phyloP scores from a whole-genome alignment of 2,888 invertebrate genomes.

The Drosophila flavopinicola region DNA sequence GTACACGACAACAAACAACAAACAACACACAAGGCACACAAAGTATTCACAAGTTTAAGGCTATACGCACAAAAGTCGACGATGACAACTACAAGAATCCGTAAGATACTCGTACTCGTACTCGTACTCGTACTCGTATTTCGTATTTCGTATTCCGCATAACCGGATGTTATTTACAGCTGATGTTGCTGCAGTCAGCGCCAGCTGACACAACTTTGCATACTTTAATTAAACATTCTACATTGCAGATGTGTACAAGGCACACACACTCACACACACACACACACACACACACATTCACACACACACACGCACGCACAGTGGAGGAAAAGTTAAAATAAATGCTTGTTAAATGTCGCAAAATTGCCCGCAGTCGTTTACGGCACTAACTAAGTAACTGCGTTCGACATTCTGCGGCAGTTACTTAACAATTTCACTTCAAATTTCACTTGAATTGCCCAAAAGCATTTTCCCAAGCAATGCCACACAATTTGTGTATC shows the following conservation, averaged over 20 bases:
- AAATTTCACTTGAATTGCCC: constrained; percentile 54
- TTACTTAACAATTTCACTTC: constrained; percentile 43
- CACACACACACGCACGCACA: background rate
- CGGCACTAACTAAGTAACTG: constrained; percentile 45
- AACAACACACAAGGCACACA: background rate
- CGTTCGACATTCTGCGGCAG: constrained; percentile 52
- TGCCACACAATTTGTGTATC: constrained; percentile 18
- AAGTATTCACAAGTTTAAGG: constrained; percentile 21
- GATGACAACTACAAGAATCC: constrained; percentile 43
- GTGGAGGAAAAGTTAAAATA: constrained; percentile 55
- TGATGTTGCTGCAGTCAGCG: constrained; percentile 49
- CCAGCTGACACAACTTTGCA: constrained; percentile 67
- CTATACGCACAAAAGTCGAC: constrained; percentile 32
- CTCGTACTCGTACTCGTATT: constrained; percentile 12
- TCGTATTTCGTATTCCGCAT: constrained; percentile 24
- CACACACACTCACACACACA: constrained; percentile 4
- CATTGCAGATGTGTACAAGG: constrained; percentile 48
- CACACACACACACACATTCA: background rate
- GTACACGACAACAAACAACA: constrained; percentile 33
- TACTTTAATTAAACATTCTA: constrained; percentile 72
- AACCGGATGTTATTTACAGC: constrained; percentile 69
- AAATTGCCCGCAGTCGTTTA: constrained; percentile 59
- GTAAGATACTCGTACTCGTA: constrained; percentile 23
- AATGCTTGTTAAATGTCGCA: constrained; percentile 70
- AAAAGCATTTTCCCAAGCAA: constrained; percentile 42